These are phyloP conservation scores for Pangasianodon gigas DNA, from an alignment of 2,113 vertebrate species.

Conservation along the genomic window DNA sequence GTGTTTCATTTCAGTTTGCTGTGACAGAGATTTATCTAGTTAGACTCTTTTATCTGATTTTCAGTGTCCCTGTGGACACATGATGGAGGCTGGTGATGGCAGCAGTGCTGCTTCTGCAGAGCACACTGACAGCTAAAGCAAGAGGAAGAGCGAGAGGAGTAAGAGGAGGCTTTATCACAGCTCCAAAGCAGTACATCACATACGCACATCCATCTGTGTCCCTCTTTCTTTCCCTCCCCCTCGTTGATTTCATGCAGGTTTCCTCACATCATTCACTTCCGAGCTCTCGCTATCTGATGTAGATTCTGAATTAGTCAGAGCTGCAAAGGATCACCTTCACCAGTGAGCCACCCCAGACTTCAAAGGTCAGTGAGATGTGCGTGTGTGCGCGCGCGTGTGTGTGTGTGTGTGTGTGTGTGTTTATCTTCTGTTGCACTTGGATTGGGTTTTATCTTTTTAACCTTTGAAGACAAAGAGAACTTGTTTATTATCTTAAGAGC, in stretches of 20 bases:
- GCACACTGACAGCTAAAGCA: neutral
- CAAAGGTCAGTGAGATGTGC: slow-evolving; percentile 22
- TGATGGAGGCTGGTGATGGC: slow-evolving; percentile 24
- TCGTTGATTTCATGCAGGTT: neutral
- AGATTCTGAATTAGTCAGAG: slow-evolving; percentile 25
- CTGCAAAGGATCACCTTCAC: slow-evolving; percentile 30
- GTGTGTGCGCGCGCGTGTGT: slow-evolving; percentile 3
- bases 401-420: slow-evolving; percentile 30
- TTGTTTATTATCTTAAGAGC: slow-evolving; percentile 63
- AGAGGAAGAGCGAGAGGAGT: neutral
- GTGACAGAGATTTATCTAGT: slow-evolving; percentile 6
- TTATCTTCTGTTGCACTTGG: slow-evolving; percentile 40
- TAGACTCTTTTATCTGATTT: slow-evolving; percentile 1
- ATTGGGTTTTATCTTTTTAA: slow-evolving; percentile 58
- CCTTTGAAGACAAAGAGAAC: slow-evolving; percentile 58
- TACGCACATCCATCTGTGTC: neutral
- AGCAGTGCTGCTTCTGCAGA: neutral
- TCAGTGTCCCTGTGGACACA: slow-evolving; percentile 5
- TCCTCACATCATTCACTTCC: neutral
- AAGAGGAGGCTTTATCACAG: neutral
- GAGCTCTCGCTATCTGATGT: slow-evolving; percentile 15
- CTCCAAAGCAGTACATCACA: slow-evolving; percentile 10
- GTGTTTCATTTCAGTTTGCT: neutral
- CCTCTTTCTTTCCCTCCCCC: neutral
- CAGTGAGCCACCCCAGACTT: slow-evolving; percentile 19